phyloP scores from a whole-genome alignment of 92 coral and sea anemone species.

The Palythoa grandis region DNA sequence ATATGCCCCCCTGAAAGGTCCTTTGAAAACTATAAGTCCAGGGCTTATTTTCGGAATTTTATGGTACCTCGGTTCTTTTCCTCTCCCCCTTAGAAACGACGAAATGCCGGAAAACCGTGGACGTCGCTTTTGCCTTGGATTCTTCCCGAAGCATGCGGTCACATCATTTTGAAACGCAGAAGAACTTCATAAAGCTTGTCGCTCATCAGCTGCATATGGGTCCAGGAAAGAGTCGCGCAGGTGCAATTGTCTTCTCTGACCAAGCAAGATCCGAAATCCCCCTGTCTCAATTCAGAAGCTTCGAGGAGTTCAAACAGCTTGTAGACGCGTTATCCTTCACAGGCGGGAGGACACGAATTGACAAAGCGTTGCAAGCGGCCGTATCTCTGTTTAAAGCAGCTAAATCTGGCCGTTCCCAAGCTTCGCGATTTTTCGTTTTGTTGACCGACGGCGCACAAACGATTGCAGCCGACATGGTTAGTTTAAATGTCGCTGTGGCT shows the following conservation, averaged over 20 bases:
- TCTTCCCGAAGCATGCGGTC: constrained; percentile 25
- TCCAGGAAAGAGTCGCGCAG: constrained; percentile 16
- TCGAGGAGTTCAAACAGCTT: constrained; percentile 1
- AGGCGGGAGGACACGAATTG: constrained; percentile 44
- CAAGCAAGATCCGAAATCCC: constrained; percentile 18
- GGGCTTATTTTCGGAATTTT: too few species aligned
- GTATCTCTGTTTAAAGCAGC: constrained; percentile 8
- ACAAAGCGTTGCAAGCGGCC: constrained; percentile 26
- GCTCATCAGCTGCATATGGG: background rate
- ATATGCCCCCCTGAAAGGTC: too few species aligned
- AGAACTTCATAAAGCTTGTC: constrained; percentile 13
- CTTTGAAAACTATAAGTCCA: too few species aligned
- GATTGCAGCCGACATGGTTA: constrained; percentile 34
- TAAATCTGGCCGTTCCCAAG: background rate
- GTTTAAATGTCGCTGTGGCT: constrained; percentile 21
- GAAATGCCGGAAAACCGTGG: constrained; percentile 27
- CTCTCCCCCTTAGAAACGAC: constrained; percentile 7
- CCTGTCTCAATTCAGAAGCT: constrained; percentile 41
- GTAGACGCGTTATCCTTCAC: background rate
- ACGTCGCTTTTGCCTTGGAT: constrained; percentile 35
- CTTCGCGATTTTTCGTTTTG: constrained; percentile 10
- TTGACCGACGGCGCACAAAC: constrained; percentile 39
- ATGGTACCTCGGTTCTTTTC: background rate
- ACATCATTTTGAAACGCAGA: constrained; percentile 31
- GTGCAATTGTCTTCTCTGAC: constrained; percentile 33